phyloP scores from a whole-genome alignment of 1,140 invertebrate species.

The Tetramorium alpestre region DNA sequence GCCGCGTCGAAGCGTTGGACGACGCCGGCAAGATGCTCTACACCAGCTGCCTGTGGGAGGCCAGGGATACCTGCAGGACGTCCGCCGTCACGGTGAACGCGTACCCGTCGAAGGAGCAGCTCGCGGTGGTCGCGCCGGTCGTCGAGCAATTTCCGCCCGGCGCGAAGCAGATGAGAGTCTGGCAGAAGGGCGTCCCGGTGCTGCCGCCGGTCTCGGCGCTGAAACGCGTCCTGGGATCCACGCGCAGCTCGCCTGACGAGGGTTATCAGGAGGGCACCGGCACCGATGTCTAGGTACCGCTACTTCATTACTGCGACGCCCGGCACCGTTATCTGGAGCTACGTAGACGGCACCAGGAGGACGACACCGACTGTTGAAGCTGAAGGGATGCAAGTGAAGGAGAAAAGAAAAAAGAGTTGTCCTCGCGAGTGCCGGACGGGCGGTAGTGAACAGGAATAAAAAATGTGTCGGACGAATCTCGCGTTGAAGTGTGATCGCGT shows the following conservation, averaged over 20 bases:
- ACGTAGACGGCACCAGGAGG: slow-evolving; percentile 80
- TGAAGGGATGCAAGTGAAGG: not conserved
- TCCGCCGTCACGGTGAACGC: slow-evolving; percentile 79
- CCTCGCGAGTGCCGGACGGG: slow-evolving; percentile 73
- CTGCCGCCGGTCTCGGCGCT: slow-evolving; percentile 92
- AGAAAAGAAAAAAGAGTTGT: slow-evolving; percentile 15
- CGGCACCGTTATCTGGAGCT: slow-evolving; percentile 79
- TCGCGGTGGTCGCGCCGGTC: slow-evolving; percentile 87
- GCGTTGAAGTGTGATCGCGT: slow-evolving; percentile 26
- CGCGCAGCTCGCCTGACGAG: slow-evolving; percentile 94
- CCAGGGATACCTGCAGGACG: slow-evolving; percentile 83
- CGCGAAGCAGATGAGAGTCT: slow-evolving; percentile 93
- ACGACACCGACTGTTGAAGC: slow-evolving; percentile 74
- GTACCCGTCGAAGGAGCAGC: slow-evolving; percentile 92
- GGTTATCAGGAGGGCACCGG: slow-evolving; percentile 96
- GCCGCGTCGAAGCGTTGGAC: slow-evolving; percentile 87
- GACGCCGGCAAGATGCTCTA: slow-evolving; percentile 92
- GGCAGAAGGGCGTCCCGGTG: slow-evolving; percentile 94
- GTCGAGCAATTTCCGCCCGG: slow-evolving; percentile 83
- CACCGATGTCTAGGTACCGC: slow-evolving; percentile 92
- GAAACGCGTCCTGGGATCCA: slow-evolving; percentile 91
- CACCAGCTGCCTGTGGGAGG: slow-evolving; percentile 87
- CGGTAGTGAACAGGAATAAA: slow-evolving; percentile 75
- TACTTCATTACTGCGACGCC: slow-evolving; percentile 82
- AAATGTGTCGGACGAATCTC: slow-evolving; percentile 16